Base-by-base conservation (phyloP, 2,888 invertebrate species). In the Alentia gelatinosa region DNA sequence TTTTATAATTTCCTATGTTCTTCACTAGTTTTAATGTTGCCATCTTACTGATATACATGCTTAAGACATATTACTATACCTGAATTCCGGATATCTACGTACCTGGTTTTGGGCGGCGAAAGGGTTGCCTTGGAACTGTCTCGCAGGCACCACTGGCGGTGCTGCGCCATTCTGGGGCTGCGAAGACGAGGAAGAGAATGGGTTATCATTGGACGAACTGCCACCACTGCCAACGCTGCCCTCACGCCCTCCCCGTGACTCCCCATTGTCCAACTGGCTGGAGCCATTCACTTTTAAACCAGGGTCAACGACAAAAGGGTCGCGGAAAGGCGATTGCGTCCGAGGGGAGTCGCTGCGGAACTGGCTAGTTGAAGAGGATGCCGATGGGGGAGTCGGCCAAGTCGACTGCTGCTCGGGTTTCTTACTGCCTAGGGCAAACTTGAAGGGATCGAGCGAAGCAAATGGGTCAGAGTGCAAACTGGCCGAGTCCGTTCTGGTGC, bases 21-120 rank as follows among this genome's bases (percentile, higher is more conserved):
- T n/a, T n/a, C n/a, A n/a, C n/a, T n/a, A n/a, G n/a, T n/a, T n/a
- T n/a, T n/a, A n/a, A n/a, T 68, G 5, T 26, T 68, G 56, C n/a
- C 1, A 26, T 68, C 26, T 68, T 68, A 68, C 3, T 30, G 12
- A 12, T 26, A n/a, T 7, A 37, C 37, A 79, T 7, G 79, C 79
- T 79, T 3, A 37, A 15, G 26, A 39, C 19, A 37, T 39, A 79
- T 79, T 35, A 79, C 37, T 35, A 79, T 39, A 79, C 39, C 35
- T 79, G 30, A 68, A 30, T 30, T 26, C 68, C 23, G 15, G 79
- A 26, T 19, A 5, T 5, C 37, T 79, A 86, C 42, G 12, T 30
- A 86, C 86, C 86, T 86, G 86, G 50, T 86, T 86, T 86, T 86
- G 86, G 47, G 86, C 47, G 86, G 86, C 86, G 86, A 86, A 86